These are phyloP conservation scores for Poicephalus gulielmi DNA, from an alignment of 2,113 vertebrate genomes.

Conservation along the genomic window DNA sequence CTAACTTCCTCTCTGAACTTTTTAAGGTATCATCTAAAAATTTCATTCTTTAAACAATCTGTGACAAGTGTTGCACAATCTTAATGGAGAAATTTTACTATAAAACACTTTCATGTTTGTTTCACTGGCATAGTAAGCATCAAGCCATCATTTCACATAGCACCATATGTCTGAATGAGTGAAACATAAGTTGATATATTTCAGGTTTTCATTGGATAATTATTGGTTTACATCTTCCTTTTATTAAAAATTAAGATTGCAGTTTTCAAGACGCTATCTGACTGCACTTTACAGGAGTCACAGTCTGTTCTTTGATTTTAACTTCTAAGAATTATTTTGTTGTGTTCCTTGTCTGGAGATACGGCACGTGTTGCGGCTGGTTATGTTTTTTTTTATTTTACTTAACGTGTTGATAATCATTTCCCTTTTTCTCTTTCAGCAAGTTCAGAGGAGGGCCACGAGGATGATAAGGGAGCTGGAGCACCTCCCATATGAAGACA, in stretches of 20 bases:
- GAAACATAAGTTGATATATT: neutral
- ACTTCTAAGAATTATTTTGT: neutral
- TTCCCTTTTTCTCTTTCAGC: neutral
- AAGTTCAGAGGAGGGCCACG: no score
- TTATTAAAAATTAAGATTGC: neutral
- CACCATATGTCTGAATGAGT: neutral
- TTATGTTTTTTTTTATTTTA: neutral
- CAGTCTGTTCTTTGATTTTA: neutral
- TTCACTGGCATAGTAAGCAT: neutral
- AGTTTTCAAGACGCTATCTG: neutral
- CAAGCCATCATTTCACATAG: neutral
- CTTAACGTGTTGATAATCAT: neutral
- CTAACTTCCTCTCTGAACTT: neutral
- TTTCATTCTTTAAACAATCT: neutral
- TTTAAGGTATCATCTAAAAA: neutral
- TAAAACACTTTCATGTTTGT: neutral
- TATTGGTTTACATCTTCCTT: neutral
- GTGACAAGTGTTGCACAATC: neutral
- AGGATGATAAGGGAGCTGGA: no score
- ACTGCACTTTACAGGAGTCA: neutral
- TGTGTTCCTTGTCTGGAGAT: neutral
- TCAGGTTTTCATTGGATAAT: neutral
- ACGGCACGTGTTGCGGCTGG: fast-evolving
- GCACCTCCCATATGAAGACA: no score
- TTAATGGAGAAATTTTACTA: neutral